Evolutionary conservation across 2,888 invertebrate species (phyloP).

Genomic region (Creontiades dilutus): DNA sequence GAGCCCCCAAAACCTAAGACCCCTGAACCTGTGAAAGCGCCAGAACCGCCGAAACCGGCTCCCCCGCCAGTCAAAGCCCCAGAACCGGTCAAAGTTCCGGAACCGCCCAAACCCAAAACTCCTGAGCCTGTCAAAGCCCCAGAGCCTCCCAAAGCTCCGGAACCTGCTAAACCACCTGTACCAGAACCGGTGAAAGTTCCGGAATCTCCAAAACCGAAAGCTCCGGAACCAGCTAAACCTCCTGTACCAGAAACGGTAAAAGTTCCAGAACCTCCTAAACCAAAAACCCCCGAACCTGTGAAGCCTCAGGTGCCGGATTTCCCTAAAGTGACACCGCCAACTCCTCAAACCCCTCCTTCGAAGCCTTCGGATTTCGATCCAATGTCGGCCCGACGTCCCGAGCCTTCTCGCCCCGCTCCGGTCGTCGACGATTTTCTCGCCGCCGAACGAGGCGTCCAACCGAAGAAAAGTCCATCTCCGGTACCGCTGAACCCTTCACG

Average conservation of each 20-base stretch:
- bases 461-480: conserved; percentile 33
- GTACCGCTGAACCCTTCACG: neutral
- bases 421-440: conserved; percentile 65
- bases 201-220: neutral
- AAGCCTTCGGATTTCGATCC: conserved; percentile 47
- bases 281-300: conserved; percentile 53
- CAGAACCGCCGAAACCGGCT: conserved; percentile 45
- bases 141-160: conserved; percentile 38
- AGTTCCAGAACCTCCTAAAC: conserved; percentile 69
- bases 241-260: conserved; percentile 51
- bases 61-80: neutral
- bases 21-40: conserved; percentile 43
- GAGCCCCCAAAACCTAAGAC: conserved; percentile 51
- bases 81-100: conserved; percentile 28
- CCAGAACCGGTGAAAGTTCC: conserved; percentile 14
- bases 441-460: conserved; percentile 49
- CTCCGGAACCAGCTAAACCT: conserved; percentile 52
- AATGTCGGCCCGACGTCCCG: conserved; percentile 22
- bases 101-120: conserved; percentile 58
- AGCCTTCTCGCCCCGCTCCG: conserved; percentile 55
- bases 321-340: conserved; percentile 57
- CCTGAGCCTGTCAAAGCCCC: conserved; percentile 51
- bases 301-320: conserved; percentile 1
- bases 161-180: conserved; percentile 19
- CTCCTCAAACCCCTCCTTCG: conserved; percentile 30